Evolutionary conservation across 2,888 invertebrate genomes (phyloP).

Genomic region (Leptinotarsa tumamoca): DNA sequence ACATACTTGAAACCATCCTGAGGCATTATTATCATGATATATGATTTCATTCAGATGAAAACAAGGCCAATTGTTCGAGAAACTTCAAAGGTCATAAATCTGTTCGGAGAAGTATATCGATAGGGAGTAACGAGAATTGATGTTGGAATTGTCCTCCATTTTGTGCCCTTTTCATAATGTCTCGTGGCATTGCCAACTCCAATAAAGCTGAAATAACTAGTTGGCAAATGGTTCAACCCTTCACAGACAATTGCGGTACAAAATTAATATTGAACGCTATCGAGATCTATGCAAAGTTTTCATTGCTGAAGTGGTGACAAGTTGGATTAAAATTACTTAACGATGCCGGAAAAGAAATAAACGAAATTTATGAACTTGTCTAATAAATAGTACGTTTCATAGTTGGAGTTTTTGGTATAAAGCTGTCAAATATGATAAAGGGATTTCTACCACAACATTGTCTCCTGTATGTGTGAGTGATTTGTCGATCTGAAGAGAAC

Average conservation of each 20-base stretch:
- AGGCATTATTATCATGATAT: neutral
- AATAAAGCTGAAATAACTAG: neutral
- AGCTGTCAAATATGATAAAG: no score
- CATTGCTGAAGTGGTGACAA: neutral
- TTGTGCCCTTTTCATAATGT: neutral
- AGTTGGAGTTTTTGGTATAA: no score
- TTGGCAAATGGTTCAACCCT: neutral
- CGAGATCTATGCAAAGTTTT: neutral
- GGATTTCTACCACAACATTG: no score
- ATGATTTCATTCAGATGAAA: neutral
- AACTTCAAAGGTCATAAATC: neutral
- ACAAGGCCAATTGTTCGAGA: neutral
- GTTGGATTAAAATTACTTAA: neutral
- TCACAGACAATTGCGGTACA: neutral
- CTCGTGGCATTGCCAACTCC: slow-evolving; percentile 1
- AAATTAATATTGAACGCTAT: neutral
- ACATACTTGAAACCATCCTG: neutral
- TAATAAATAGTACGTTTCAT: no score
- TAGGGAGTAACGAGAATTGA: neutral
- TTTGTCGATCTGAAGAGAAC: no score
- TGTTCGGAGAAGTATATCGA: neutral
- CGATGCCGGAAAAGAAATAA: no score
- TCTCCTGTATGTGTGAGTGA: no score
- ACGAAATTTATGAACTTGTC: no score
- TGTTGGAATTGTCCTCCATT: slow-evolving; percentile 11